Conservation (phyloP, 2,797 vertebrate genomes). For the Gymnodraco acuticeps region DNA sequence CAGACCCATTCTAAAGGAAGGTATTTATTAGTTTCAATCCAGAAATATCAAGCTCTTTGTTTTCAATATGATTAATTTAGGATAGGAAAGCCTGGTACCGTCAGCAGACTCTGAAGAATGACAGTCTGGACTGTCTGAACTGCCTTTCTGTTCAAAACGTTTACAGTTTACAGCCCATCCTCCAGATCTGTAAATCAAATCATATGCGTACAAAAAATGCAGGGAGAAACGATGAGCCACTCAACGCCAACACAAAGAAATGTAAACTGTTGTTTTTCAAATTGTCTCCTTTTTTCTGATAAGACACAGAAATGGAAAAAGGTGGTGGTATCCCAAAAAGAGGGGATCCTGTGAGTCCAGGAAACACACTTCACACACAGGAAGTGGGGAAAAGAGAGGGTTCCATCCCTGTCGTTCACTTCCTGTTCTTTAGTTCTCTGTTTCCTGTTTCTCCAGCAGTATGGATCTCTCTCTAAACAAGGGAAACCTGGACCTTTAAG, state of each 20-base stretch:
- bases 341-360: constrained; percentile 50
- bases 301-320: constrained; percentile 73
- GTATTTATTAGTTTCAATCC: constrained; percentile 12
- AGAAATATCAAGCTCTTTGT: constrained; percentile 28
- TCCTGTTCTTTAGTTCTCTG: constrained; percentile 27
- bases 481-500: constrained; percentile 55
- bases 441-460: constrained; percentile 40
- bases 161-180: constrained; percentile 37
- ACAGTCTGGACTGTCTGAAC: neutral
- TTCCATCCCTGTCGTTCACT: constrained; percentile 40
- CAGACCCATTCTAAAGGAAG: constrained; percentile 5
- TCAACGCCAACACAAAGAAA: constrained; percentile 57
- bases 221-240: constrained; percentile 53
- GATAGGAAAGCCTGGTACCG: constrained; percentile 28
- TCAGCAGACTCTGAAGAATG: neutral
- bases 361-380: constrained; percentile 52
- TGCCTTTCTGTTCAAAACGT: constrained; percentile 32
- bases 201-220: constrained; percentile 53
- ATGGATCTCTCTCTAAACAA: constrained; percentile 44
- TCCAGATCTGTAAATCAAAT: constrained; percentile 61
- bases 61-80: neutral
- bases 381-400: constrained; percentile 30
- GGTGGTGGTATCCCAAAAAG: constrained; percentile 53
- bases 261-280: constrained; percentile 67
- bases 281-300: constrained; percentile 46